Percentiles rank a stretch among this genome's conserved stretches.
Evolutionary conservation across 1,140 invertebrate species (phyloP).

Genomic region (Pseudomyrmex pallidus): DNA sequence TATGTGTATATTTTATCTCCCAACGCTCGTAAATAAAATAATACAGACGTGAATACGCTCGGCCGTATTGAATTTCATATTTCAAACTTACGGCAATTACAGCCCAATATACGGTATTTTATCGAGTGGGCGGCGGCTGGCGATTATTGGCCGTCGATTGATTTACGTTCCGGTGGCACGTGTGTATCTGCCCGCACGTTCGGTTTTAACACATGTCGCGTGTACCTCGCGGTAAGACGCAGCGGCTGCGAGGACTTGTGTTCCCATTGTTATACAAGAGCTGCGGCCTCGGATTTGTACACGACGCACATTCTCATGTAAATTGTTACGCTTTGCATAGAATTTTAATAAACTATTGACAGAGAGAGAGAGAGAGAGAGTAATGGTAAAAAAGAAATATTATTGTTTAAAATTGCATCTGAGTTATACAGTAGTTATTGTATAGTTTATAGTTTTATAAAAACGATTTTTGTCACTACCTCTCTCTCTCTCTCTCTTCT

Average conservation of each 20-base stretch:
- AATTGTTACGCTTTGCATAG: neutral
- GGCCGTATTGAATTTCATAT: conserved; percentile 55
- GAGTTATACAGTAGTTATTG: no score
- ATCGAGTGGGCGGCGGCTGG: conserved; percentile 54
- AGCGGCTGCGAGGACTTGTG: neutral
- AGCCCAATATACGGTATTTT: conserved; percentile 39
- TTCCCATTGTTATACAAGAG: neutral
- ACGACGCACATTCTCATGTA: no score
- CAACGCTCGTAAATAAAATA: conserved; percentile 33
- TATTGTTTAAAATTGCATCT: neutral
- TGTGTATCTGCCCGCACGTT: conserved; percentile 12
- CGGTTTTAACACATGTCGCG: conserved; percentile 25
- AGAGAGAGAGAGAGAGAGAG: neutral
- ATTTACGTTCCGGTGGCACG: conserved; percentile 37
- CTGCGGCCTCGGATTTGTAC: neutral
- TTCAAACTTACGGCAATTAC: conserved; percentile 58
- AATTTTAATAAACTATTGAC: no score
- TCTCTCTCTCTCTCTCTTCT: neutral
- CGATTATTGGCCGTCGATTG: conserved; percentile 45
- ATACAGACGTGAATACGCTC: conserved; percentile 29
- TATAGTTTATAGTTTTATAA: neutral
- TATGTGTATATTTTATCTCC: conserved; percentile 10
- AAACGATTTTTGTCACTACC: neutral
- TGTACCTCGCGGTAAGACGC: neutral
- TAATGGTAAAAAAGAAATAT: neutral